Percentiles rank a stretch among this genome's conserved stretches.
phyloP scores from a whole-genome alignment of 2,113 vertebrate genomes.

The Sander vitreus region DNA sequence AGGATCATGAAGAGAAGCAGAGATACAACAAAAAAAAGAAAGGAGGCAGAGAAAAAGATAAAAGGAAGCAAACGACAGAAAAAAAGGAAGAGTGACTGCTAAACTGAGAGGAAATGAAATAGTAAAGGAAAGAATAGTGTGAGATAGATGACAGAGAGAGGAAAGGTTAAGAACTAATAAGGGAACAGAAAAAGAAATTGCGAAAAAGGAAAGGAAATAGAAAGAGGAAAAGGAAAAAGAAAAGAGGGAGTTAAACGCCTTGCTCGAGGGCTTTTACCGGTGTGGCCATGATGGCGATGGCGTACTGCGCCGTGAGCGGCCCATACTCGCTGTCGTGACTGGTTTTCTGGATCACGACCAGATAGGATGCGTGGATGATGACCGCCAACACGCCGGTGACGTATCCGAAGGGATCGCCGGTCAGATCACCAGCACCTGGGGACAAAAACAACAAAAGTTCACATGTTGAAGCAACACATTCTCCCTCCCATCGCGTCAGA shows the following conservation, averaged over 20 bases:
- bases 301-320: constrained; percentile 96
- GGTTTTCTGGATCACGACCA: constrained; percentile 97
- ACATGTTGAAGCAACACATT: no score
- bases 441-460: not conserved
- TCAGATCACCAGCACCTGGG: constrained; percentile 96
- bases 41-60: not conserved
- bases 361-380: constrained; percentile 94
- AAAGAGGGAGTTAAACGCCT: not conserved
- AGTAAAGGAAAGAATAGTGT: no score
- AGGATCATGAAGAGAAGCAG: not conserved
- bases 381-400: constrained; percentile 94
- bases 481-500: no score
- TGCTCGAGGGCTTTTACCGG: constrained; percentile 72
- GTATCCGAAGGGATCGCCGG: constrained; percentile 93
- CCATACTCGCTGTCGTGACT: constrained; percentile 92
- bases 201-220: no score
- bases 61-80: not conserved
- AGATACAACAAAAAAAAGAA: not conserved
- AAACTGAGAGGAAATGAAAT: no score
- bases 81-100: no score
- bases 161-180: no score
- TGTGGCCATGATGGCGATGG: constrained; percentile 92
- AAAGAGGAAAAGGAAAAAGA: no score
- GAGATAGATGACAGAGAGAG: no score
- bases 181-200: no score